Conservation (phyloP, 2,888 invertebrate genomes). For the Scaptomyza polygonia region DNA sequence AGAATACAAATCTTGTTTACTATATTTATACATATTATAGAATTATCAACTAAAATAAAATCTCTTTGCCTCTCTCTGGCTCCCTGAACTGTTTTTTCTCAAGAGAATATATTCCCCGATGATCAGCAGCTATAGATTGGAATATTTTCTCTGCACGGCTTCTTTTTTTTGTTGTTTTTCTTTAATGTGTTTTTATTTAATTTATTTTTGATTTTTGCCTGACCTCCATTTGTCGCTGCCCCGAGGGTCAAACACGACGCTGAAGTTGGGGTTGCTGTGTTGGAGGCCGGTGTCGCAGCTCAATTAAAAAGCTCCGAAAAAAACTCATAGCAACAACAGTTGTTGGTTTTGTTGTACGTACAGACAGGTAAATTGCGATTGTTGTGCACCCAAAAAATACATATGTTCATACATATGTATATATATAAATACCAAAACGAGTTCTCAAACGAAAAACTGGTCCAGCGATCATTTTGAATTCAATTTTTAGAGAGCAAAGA, state of each 20-base stretch:
- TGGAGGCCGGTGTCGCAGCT: conserved; percentile 60
- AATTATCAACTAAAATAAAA: too few species aligned
- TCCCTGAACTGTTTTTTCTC: too few species aligned
- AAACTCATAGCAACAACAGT: conserved; percentile 22
- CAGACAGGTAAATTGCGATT: conserved; percentile 45
- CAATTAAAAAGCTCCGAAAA: conserved; percentile 60
- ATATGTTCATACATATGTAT: neutral
- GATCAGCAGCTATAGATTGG: conserved; percentile 16
- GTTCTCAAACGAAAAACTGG: conserved; percentile 72
- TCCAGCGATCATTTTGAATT: conserved; percentile 54
- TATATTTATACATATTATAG: too few species aligned
- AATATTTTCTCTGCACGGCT: conserved; percentile 63
- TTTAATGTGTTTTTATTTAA: neutral
- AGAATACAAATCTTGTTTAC: too few species aligned
- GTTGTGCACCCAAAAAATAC: conserved; percentile 21
- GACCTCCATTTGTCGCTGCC: conserved; percentile 71
- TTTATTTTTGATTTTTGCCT: conserved; percentile 17
- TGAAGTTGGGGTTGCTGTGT: conserved; percentile 38
- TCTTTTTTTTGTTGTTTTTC: conserved; percentile 29
- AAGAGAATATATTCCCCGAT: too few species aligned
- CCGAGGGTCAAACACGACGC: conserved; percentile 50
- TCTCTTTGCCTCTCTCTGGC: too few species aligned
- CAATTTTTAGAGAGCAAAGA: conserved; percentile 26
- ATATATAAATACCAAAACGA: conserved; percentile 42
- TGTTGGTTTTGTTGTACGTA: neutral